Evolutionary conservation across 92 coral and sea anemone species (phyloP).

Genomic region (Parazoanthus darwini): DNA sequence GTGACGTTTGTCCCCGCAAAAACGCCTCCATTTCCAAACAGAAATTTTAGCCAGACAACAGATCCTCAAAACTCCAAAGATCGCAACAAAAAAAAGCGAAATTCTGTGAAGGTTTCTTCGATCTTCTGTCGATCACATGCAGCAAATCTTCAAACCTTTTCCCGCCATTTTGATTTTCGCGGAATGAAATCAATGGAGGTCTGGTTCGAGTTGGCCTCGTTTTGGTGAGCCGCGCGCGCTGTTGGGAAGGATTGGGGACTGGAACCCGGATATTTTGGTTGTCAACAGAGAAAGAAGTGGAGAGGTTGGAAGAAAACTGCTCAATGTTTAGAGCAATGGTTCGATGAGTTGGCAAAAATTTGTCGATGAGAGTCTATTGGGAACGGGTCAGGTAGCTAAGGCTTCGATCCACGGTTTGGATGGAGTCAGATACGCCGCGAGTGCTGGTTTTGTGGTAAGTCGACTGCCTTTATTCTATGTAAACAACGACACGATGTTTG

Average conservation of each 20-base stretch:
- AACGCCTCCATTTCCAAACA: slow-evolving; percentile 79
- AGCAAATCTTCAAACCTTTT: slow-evolving; percentile 3
- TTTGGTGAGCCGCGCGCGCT: not conserved
- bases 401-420: slow-evolving; percentile 95
- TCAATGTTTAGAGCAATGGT: slow-evolving; percentile 4
- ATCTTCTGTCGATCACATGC: not conserved
- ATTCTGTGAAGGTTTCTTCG: not conserved
- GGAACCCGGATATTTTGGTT: slow-evolving; percentile 37
- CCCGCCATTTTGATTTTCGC: slow-evolving; percentile 55
- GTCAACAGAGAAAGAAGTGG: not conserved
- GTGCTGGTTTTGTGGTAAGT: slow-evolving; percentile 92
- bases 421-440: slow-evolving; percentile 85
- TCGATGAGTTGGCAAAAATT: slow-evolving; percentile 98
- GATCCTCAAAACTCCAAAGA: not conserved
- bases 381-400: slow-evolving; percentile 96
- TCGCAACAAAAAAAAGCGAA: not conserved
- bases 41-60: not conserved
- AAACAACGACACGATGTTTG: not conserved
- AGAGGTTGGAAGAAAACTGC: too few species aligned
- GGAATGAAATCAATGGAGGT: not conserved
- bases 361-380: slow-evolving; percentile 91
- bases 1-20: slow-evolving; percentile 74
- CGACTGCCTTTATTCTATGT: too few species aligned
- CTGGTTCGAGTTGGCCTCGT: slow-evolving; percentile 6
- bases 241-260: not conserved